phyloP scores from a whole-genome alignment of 2,113 vertebrate species.

The Myotis brandtii region DNA sequence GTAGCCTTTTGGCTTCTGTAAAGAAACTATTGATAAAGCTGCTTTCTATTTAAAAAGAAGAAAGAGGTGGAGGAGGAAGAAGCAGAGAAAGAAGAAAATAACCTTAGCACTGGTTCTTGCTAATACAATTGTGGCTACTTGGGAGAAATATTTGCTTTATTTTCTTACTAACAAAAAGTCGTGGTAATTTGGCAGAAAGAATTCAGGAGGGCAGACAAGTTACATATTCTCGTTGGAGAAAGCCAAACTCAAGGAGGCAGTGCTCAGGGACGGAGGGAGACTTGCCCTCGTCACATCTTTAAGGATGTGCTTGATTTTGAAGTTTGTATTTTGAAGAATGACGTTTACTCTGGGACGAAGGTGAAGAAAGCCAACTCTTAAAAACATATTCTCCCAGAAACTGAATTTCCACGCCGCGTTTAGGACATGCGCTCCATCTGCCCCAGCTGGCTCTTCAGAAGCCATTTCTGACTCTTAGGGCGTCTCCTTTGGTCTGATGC shows the following conservation, averaged over 20 bases:
- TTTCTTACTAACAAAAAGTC: background rate
- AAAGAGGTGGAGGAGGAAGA: background rate
- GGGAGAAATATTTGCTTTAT: background rate
- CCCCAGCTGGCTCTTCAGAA: background rate
- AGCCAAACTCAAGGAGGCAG: background rate
- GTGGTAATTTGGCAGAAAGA: background rate
- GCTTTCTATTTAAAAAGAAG: background rate
- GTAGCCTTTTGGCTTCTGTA: background rate
- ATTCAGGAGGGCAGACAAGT: background rate
- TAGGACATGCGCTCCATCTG: background rate
- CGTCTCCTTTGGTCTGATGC: background rate
- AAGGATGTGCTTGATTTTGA: background rate
- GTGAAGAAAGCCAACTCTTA: constrained; percentile 22
- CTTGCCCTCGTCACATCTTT: background rate
- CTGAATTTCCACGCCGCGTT: background rate
- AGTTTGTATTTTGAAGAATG: constrained; percentile 29
- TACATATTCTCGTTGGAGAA: background rate
- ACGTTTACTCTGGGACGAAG: background rate
- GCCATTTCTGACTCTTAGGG: background rate
- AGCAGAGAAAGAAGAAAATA: background rate
- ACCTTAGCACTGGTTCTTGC: background rate
- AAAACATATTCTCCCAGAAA: background rate
- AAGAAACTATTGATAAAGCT: constrained; percentile 16
- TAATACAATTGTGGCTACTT: background rate
- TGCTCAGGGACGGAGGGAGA: background rate